Conservation (phyloP, 2,113 vertebrate species). For the Mionectes macconnelli region DNA sequence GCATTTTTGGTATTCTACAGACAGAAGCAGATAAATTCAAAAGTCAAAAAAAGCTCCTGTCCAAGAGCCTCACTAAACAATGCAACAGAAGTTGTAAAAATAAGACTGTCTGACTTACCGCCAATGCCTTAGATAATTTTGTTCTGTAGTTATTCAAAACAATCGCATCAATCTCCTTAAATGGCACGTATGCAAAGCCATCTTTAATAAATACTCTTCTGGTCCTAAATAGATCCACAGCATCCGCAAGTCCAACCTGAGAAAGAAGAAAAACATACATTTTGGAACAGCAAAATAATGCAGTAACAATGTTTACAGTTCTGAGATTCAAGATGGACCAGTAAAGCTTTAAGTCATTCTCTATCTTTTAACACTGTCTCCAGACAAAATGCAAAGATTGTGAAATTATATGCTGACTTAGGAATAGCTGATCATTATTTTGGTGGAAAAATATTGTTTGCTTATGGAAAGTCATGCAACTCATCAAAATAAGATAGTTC, state of each 20-base stretch:
- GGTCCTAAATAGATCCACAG: constrained; percentile 87
- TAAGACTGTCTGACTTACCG: constrained; percentile 79
- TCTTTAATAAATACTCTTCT: constrained; percentile 89
- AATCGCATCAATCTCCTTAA: constrained; percentile 86
- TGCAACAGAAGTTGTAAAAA: neutral
- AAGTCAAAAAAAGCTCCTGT: neutral
- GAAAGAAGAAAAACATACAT: neutral
- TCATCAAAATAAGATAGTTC: neutral
- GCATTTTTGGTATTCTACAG: neutral
- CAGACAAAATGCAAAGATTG: neutral
- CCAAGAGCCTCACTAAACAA: neutral
- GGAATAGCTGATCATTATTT: neutral
- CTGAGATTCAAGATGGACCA: neutral
- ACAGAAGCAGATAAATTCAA: neutral
- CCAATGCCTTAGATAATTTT: constrained; percentile 91
- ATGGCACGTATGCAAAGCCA: constrained; percentile 89
- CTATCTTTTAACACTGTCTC: neutral
- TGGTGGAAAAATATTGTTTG: neutral
- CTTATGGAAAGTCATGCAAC: neutral
- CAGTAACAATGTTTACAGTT: neutral
- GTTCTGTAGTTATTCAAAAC: constrained; percentile 91
- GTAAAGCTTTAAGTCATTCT: neutral
- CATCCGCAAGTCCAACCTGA: constrained; percentile 92
- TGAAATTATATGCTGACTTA: neutral
- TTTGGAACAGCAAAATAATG: neutral